Evolutionary conservation across 1,140 invertebrate species (phyloP).

Genomic region (Drosophila athabasca): DNA sequence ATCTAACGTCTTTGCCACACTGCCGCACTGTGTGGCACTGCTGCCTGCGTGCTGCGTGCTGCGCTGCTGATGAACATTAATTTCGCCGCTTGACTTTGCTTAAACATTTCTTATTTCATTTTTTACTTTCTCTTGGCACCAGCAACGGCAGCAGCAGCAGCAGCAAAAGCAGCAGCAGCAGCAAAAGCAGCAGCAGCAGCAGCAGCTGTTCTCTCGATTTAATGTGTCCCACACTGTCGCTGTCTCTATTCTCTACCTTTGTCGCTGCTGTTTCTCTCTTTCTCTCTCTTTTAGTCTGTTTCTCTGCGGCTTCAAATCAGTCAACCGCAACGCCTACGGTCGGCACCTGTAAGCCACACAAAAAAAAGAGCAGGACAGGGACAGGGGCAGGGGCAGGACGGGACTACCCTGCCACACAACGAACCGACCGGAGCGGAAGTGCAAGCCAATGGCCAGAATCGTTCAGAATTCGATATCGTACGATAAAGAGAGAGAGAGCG

Average conservation of each 20-base stretch:
- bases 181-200: no score
- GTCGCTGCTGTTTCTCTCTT: background rate
- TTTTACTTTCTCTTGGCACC: constrained; percentile 61
- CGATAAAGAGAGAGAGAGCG: background rate
- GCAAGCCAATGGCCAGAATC: constrained; percentile 74
- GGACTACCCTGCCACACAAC: constrained; percentile 18
- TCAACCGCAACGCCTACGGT: constrained; percentile 35
- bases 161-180: constrained; percentile 55
- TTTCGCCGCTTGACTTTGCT: constrained; percentile 58
- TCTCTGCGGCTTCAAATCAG: constrained; percentile 2
- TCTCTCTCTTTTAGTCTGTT: background rate
- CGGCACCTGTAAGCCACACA: constrained; percentile 58
- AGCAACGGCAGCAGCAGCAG: constrained; percentile 16
- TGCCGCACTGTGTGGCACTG: constrained; percentile 18
- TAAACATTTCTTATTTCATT: constrained; percentile 29
- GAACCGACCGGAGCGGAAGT: constrained; percentile 58
- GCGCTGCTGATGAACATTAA: constrained; percentile 66
- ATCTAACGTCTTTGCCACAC: no score
- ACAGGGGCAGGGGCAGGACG: no score
- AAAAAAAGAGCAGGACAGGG: background rate
- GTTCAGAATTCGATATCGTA: constrained; percentile 64
- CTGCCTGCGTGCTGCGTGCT: constrained; percentile 53
- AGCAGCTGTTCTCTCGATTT: constrained; percentile 48
- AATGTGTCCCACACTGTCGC: constrained; percentile 10
- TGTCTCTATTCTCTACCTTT: constrained; percentile 18